phyloP scores from a whole-genome alignment of 2,797 vertebrate species.

The Odontamblyopus rebecca region DNA sequence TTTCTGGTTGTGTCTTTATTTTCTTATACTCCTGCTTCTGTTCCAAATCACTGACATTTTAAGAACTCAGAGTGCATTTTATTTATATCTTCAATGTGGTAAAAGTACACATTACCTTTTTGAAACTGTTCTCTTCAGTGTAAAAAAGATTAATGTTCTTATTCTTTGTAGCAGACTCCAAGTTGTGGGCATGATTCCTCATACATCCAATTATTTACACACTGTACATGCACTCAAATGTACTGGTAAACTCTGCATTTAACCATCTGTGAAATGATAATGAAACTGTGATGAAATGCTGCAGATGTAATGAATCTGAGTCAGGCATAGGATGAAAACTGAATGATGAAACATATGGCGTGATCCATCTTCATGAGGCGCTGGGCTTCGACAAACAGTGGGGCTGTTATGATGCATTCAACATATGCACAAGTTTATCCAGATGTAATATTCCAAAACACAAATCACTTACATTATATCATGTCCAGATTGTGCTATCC shows the following conservation, averaged over 20 bases:
- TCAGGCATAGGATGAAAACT: neutral
- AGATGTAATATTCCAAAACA: neutral
- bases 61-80: too few relatives aligned
- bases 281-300: neutral
- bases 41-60: too few relatives aligned
- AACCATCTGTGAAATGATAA: neutral
- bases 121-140: neutral
- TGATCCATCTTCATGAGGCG: conserved; percentile 23
- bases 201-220: neutral
- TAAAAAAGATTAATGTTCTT: neutral
- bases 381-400: neutral
- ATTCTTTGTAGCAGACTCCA: neutral
- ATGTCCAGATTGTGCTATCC: neutral
- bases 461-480: neutral
- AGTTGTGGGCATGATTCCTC: neutral
- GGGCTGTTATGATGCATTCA: conserved; percentile 14
- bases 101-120: neutral
- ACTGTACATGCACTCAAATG: neutral
- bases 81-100: too few relatives aligned
- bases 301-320: conserved; percentile 8
- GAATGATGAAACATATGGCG: conserved; percentile 15
- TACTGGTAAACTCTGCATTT: neutral
- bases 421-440: neutral
- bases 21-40: too few relatives aligned
- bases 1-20: too few relatives aligned